A percentile compares a stretch with the other conserved stretches of the same genome.
Conservation (phyloP, 2,797 vertebrate genomes). For the Nyctibius grandis region DNA sequence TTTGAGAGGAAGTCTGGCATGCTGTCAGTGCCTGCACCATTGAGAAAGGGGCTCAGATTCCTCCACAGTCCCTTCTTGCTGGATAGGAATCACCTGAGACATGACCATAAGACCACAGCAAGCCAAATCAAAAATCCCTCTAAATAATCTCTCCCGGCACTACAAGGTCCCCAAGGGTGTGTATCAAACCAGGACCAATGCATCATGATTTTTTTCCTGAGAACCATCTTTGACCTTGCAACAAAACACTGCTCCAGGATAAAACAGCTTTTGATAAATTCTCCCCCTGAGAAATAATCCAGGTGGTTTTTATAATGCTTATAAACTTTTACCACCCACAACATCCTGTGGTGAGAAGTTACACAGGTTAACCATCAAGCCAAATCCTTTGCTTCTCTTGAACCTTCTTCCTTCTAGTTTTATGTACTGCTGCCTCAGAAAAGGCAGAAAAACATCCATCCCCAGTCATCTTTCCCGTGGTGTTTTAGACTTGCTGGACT, state of each 20-base stretch:
- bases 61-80: neutral
- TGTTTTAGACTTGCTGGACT: neutral
- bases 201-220: neutral
- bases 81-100: neutral
- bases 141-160: neutral
- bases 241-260: neutral
- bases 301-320: neutral
- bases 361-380: neutral
- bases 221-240: neutral
- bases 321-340: neutral
- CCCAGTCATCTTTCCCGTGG: neutral
- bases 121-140: neutral
- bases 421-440: neutral
- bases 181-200: neutral
- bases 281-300: neutral
- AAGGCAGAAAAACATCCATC: neutral
- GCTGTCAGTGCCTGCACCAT: fast-evolving
- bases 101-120: fast-evolving
- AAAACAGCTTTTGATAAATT: neutral
- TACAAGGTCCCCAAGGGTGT: neutral
- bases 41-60: neutral
- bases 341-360: neutral
- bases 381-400: neutral
- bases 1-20: neutral
- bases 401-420: neutral